Percentiles rank a stretch among this genome's conserved stretches.
Evolutionary conservation across 2,888 invertebrate genomes (phyloP).

Genomic region (Oligia latruncula): DNA sequence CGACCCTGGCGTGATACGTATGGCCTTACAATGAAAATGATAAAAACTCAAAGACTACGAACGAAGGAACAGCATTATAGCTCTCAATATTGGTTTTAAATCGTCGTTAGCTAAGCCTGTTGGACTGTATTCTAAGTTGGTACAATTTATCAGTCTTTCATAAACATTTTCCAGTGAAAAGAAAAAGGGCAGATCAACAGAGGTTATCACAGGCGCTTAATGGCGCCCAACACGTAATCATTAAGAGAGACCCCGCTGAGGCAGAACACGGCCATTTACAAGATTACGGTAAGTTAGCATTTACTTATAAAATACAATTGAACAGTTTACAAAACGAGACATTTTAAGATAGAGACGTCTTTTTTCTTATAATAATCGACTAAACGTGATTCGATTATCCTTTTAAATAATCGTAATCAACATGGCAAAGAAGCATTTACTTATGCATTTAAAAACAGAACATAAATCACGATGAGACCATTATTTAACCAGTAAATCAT

Average conservation of each 20-base stretch:
- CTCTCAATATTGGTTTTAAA: background rate
- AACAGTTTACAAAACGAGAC: background rate
- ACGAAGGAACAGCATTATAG: too few relatives aligned
- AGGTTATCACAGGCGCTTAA: constrained; percentile 81
- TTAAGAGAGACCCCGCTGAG: constrained; percentile 90
- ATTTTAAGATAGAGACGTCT: background rate
- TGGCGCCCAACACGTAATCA: constrained; percentile 94
- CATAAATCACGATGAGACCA: constrained; percentile 31
- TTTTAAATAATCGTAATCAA: constrained; percentile 13
- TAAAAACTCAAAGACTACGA: too few relatives aligned
- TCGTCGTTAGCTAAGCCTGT: background rate
- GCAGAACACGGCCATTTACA: constrained; percentile 91
- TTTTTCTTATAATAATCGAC: constrained; percentile 16
- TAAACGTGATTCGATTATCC: constrained; percentile 29
- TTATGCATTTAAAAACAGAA: constrained; percentile 24
- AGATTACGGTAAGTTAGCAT: constrained; percentile 93
- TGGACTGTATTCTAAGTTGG: background rate
- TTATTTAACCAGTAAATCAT: constrained; percentile 47
- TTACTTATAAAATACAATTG: background rate
- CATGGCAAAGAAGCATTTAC: background rate
- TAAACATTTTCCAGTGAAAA: constrained; percentile 80
- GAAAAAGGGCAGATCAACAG: constrained; percentile 82
- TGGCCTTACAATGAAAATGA: too few relatives aligned
- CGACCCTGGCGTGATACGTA: too few relatives aligned
- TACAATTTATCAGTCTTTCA: background rate